Evolutionary conservation across 2,113 vertebrate species (phyloP), one percentile per base, ranked within the genome.

Genomic region (Megaceryle torquata): DNA sequence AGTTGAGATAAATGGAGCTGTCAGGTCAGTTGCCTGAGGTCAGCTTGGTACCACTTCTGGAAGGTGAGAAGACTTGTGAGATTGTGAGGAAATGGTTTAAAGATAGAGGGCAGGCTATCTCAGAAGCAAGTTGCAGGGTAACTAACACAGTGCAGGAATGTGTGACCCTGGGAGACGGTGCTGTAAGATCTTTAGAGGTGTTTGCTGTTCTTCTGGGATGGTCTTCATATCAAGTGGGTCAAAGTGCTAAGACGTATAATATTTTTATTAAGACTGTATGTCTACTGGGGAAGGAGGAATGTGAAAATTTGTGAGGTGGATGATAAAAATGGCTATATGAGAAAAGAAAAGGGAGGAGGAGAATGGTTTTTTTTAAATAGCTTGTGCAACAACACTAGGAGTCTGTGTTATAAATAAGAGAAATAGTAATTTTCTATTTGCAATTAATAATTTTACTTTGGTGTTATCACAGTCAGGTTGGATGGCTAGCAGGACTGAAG

Each of bases 121-220:
- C 35, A 31, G 29, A 25, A 74, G 18, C 13, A 78, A 16, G 21
- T 29, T 57, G 16, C 0, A 1, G 51, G 10, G 33, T 82, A 44
- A 51, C 25, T 33, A 35, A 7, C 41, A 15, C 15, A 24, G 16
- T 8, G n/a, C 0, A 6, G 57, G 53, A 25, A 9, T 0, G 0
- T 48, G 54, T 2, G 2, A 37, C 25, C n/a, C 22, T 83, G 50
- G 12, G n/a, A 54, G n/a, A 48, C 0, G 3, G 29, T 20, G 13
- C 21, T 68, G 33, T 39, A 7, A 0, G 4, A 16, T 53, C 60
- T 43, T 68, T 10, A 37, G 26, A 33, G 53, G 26, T 20, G n/a
- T 10, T 4, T 69, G 29, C 41, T 69, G 7, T 11, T 51, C 48
- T 50, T 72, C 46, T 8, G 13, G 15, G 6, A 21, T 57, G 21